Conservation (phyloP, 2,888 invertebrate species). For the Ectropis crepuscularia region DNA sequence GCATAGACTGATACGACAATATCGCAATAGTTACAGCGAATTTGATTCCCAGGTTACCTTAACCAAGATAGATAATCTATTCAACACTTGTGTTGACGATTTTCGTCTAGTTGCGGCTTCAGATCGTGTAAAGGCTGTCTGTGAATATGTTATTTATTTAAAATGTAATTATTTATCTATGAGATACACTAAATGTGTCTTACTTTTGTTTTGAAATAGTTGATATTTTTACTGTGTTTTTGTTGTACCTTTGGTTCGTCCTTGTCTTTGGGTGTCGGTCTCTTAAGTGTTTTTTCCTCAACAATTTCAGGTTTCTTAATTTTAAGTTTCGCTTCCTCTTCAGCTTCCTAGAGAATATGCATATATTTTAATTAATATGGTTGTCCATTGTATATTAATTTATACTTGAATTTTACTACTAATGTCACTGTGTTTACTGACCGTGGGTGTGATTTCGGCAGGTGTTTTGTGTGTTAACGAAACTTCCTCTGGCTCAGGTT, state of each 20-base stretch:
- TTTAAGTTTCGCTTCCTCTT: constrained; percentile 77
- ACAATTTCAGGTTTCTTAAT: constrained; percentile 79
- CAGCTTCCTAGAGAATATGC: constrained; percentile 64
- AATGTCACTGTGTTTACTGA: constrained; percentile 55
- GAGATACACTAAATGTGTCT: too few species aligned
- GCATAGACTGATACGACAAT: constrained; percentile 16
- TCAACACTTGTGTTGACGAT: constrained; percentile 56
- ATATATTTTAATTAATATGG: constrained; percentile 31
- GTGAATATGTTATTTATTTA: constrained; percentile 53
- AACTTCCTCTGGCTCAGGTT: constrained; percentile 78
- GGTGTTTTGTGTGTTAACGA: constrained; percentile 81
- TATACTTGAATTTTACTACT: not conserved
- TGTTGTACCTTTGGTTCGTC: constrained; percentile 61
- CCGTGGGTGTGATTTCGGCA: constrained; percentile 76
- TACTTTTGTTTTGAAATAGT: too few species aligned
- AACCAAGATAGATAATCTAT: constrained; percentile 64
- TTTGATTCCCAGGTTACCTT: constrained; percentile 59
- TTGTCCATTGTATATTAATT: not conserved
- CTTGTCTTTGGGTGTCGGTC: constrained; percentile 69
- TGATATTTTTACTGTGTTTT: not conserved
- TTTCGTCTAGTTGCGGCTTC: constrained; percentile 53
- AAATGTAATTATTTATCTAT: not conserved
- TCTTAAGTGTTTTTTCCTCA: constrained; percentile 76
- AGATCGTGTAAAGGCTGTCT: constrained; percentile 58
- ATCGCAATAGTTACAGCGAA: constrained; percentile 39